These are phyloP conservation scores for Miniopterus natalensis DNA, from an alignment of 2,113 vertebrate species.

Conservation along the genomic window DNA sequence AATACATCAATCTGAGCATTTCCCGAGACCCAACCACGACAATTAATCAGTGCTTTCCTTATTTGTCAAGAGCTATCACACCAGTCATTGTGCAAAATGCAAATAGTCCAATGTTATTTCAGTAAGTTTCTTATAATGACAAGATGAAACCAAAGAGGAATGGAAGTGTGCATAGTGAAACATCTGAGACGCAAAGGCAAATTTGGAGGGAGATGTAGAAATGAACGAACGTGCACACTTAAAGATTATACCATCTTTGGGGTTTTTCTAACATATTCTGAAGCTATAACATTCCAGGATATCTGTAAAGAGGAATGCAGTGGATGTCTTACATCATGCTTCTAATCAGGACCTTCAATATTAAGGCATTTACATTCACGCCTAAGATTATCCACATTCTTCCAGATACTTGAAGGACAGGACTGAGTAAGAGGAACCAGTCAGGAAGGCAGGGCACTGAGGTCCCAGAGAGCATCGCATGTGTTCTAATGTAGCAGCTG, in stretches of 20 bases:
- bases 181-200: conserved; percentile 75
- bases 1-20: conserved; percentile 69
- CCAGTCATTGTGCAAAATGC: conserved; percentile 88
- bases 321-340: conserved; percentile 79
- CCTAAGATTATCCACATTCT: conserved; percentile 76
- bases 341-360: conserved; percentile 79
- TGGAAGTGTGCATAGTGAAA: conserved; percentile 77
- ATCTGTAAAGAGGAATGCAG: conserved; percentile 73
- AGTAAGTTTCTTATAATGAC: conserved; percentile 66
- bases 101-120: conserved; percentile 84
- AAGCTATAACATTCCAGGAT: conserved; percentile 70
- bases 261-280: conserved; percentile 74
- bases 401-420: conserved; percentile 56
- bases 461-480: conserved; percentile 67
- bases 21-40: conserved; percentile 75
- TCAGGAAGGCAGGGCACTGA: conserved; percentile 72
- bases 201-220: conserved; percentile 66
- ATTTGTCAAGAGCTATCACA: conserved; percentile 84
- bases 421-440: conserved; percentile 68
- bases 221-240: conserved; percentile 51
- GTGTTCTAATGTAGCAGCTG: conserved; percentile 67
- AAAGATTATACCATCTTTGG: conserved; percentile 77
- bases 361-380: conserved; percentile 87
- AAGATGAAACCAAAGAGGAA: conserved; percentile 78
- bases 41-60: conserved; percentile 82